Evolutionary conservation across 2,888 invertebrate genomes (phyloP).

Genomic region (Conistra vaccinii): DNA sequence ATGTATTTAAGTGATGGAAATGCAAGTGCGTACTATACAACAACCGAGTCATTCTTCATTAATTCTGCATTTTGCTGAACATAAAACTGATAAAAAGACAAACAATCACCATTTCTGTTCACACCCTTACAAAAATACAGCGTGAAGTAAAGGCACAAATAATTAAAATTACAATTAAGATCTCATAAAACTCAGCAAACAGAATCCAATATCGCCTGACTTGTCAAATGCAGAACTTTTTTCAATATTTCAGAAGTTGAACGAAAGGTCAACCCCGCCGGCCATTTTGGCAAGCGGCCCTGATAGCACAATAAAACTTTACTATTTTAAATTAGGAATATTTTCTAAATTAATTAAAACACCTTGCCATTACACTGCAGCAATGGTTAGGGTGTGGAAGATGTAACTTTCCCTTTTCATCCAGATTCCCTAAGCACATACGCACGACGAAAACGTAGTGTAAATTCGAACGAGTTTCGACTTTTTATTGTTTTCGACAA

Average conservation of each 20-base stretch:
- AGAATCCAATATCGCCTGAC: conserved; percentile 25
- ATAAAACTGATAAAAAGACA: background rate
- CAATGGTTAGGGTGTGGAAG: too few relatives aligned
- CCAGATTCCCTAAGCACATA: too few relatives aligned
- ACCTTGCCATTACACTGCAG: conserved; percentile 1
- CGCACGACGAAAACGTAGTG: too few relatives aligned
- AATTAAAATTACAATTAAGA: background rate
- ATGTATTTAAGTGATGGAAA: background rate
- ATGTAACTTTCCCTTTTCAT: too few relatives aligned
- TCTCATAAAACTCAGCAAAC: conserved; percentile 4
- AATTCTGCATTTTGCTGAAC: background rate
- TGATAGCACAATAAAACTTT: conserved; percentile 34
- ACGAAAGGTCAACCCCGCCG: conserved; percentile 19
- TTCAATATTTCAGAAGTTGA: conserved; percentile 45
- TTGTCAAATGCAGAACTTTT: conserved; percentile 39
- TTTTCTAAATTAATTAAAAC: conserved; percentile 38
- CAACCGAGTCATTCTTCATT: background rate
- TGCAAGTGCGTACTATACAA: background rate
- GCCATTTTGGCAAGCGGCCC: conserved; percentile 25
- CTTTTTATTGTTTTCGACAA: too few relatives aligned
- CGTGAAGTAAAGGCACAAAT: background rate
- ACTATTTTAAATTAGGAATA: conserved; percentile 24
- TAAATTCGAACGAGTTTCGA: too few relatives aligned
- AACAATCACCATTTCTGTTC: background rate
- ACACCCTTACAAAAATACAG: background rate